These are phyloP conservation scores for Lytechinus variegatus DNA, from an alignment of 35 echinoderm and acorn worm genomes.

Conservation along the genomic window DNA sequence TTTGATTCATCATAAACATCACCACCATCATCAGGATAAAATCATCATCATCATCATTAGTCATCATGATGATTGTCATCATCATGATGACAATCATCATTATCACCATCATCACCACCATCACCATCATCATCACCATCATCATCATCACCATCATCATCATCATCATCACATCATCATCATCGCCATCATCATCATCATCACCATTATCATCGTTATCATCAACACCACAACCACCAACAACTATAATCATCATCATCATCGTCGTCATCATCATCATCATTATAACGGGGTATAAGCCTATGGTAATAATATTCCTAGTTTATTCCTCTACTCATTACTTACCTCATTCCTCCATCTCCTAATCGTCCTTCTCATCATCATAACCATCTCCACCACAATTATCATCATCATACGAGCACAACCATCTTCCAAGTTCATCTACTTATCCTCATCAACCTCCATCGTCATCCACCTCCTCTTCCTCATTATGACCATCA, in stretches of 20 bases:
- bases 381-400: background rate
- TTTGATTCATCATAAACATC: background rate
- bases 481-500: background rate
- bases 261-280: too few species aligned
- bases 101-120: background rate
- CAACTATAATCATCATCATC: too few species aligned
- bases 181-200: too few species aligned
- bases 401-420: constrained; percentile 10
- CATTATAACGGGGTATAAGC: too few species aligned
- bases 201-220: too few species aligned
- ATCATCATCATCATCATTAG: background rate
- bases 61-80: constrained; percentile 21
- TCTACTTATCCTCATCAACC: background rate
- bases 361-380: background rate
- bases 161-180: too few species aligned
- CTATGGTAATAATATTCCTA: too few species aligned
- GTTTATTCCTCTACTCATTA: too few species aligned
- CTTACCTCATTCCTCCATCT: too few species aligned
- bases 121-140: background rate
- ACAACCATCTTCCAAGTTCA: background rate
- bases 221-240: too few species aligned
- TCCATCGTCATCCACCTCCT: background rate
- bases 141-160: too few species aligned
- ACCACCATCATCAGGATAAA: background rate
- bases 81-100: background rate